phyloP scores from a whole-genome alignment of 2,888 invertebrate species.

The Caenorhabditis sinica region DNA sequence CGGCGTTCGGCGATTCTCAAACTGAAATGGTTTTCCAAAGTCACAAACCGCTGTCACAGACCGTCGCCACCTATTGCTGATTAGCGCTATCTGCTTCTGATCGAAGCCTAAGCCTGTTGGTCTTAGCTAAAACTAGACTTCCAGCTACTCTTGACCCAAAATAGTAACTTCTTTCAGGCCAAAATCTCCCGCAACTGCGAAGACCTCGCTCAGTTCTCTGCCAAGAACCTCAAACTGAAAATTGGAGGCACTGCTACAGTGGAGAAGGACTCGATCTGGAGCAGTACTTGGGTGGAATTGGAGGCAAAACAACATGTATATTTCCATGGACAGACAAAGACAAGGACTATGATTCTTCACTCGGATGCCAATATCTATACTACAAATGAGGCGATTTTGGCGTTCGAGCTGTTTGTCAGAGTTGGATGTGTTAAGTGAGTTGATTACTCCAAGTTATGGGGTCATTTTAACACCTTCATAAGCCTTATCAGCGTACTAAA shows the following conservation, averaged over 20 bases:
- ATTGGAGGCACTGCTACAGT: constrained; percentile 58
- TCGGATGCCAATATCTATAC: constrained; percentile 49
- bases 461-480: too few species aligned
- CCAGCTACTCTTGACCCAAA: not conserved
- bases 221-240: constrained; percentile 68
- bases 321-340: constrained; percentile 67
- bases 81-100: too few species aligned
- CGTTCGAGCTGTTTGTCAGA: constrained; percentile 65
- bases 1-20: too few species aligned
- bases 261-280: constrained; percentile 75
- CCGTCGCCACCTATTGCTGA: too few species aligned
- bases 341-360: constrained; percentile 58
- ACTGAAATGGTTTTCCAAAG: too few species aligned
- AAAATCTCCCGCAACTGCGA: constrained; percentile 69
- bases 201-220: constrained; percentile 73
- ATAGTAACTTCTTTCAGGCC: constrained; percentile 35
- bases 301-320: constrained; percentile 65
- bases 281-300: constrained; percentile 70
- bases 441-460: not conserved
- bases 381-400: constrained; percentile 58
- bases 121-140: too few species aligned
- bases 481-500: not conserved
- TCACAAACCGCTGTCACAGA: too few species aligned
- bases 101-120: too few species aligned
- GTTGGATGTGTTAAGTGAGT: constrained; percentile 63